Base-by-base conservation (phyloP, 2,113 vertebrate species). In the Picathartes gymnocephalus region DNA sequence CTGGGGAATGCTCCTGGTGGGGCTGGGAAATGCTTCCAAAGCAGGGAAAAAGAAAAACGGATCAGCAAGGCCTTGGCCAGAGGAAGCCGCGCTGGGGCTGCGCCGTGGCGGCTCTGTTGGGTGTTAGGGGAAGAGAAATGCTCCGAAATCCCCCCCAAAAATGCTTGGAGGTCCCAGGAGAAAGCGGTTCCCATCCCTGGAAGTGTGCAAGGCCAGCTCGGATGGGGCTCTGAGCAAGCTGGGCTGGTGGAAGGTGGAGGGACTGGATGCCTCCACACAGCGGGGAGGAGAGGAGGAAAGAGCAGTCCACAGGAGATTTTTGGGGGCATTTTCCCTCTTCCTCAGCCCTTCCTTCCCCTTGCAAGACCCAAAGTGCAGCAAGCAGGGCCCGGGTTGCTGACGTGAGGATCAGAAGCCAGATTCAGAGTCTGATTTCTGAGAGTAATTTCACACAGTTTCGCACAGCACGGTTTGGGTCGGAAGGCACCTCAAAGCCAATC, bases 71-170 rank as follows among this genome's bases (percentile, higher is more conserved):
- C 31, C 79, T 79, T 13, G 13, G 4, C 3, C 17, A 19, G 35
- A 8, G 10, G 45, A 23, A 64, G 47, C 7, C 9, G 39, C 6
- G 4, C 18, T 25, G 53, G 39, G 10, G 17, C 28, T 50, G 66
- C 1, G 0, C 45, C 3, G 30, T 0, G 72, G 39, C 17, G 15
- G 6, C 42, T 39, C 2, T 8, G 5, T 4, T 33, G 13, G 21
- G 28, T 19, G 37, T 23, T 39, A 27, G 39, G 5, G 15, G 15
- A 9, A 42, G 33, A 37, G 31, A 44, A 69, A 30, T 6, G 7
- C 45, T 48, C 31, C 48, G 60, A 69, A 66, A 31, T 18, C 15
- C 64, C n/a, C 3, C 64, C n/a, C 3, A 1, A 35, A 22, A 74
- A 23, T 17, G 54, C 33, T 37, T 30, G 54, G 40, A 30, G 56